phyloP scores from a whole-genome alignment of 2,888 invertebrate species.

The Calephelis perditalis region DNA sequence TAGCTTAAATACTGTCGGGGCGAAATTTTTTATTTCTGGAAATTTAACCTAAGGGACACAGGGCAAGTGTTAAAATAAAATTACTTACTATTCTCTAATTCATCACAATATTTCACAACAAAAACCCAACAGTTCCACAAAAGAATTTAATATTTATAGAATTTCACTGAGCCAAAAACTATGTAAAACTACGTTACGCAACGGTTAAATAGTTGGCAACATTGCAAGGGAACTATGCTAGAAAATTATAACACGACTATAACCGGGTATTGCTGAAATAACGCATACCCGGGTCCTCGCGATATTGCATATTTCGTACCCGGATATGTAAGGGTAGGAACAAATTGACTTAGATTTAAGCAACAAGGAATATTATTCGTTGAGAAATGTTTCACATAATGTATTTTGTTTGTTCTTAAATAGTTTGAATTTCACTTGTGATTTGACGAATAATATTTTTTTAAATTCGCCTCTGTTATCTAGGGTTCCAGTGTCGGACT shows the following conservation, averaged over 20 bases:
- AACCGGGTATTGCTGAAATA: conserved; percentile 43
- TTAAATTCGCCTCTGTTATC: too few relatives aligned
- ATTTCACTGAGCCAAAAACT: conserved; percentile 19
- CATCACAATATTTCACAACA: neutral
- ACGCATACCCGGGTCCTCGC: conserved; percentile 35
- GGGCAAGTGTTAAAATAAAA: too few relatives aligned
- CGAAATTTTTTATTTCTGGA: too few relatives aligned
- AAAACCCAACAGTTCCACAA: neutral
- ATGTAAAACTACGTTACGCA: conserved; percentile 41
- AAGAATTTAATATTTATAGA: conserved; percentile 3
- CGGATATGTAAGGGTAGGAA: conserved; percentile 14
- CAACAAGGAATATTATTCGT: neutral
- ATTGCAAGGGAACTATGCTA: conserved; percentile 48
- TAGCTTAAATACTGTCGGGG: too few relatives aligned
- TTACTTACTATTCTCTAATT: too few relatives aligned
- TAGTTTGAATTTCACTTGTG: too few relatives aligned
- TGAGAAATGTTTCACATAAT: conserved; percentile 7
- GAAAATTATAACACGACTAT: conserved; percentile 46
- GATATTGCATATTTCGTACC: conserved; percentile 48
- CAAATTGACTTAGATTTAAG: conserved; percentile 12
- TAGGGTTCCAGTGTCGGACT: too few relatives aligned
- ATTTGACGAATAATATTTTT: conserved; percentile 11
- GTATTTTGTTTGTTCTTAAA: conserved; percentile 1
- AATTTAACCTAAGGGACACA: too few relatives aligned
- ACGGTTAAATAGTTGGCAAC: conserved; percentile 55